Conservation (phyloP, 2,113 vertebrate genomes). For the Syngnathus floridae region DNA sequence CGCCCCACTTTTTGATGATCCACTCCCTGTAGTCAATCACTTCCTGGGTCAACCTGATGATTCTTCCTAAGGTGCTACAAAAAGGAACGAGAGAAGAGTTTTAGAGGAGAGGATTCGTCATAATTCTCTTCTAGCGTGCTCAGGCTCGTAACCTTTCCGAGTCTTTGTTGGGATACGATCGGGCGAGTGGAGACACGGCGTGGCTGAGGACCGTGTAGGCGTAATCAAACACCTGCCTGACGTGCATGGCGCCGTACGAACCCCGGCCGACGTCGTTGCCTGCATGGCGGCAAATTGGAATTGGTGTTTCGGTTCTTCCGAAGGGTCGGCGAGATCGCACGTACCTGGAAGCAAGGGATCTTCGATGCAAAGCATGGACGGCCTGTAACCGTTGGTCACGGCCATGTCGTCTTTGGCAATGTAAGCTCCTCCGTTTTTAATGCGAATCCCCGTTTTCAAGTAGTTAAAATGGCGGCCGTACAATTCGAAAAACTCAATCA, state of each 20-base stretch:
- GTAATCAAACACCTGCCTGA: constrained; percentile 96
- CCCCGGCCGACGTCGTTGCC: constrained; percentile 95
- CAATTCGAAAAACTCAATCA: constrained; percentile 98
- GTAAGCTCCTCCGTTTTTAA: constrained; percentile 92
- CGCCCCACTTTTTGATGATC: constrained; percentile 95
- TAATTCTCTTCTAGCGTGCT: too few relatives aligned
- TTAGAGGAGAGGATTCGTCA: not conserved
- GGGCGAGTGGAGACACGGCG: constrained; percentile 89
- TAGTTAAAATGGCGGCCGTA: constrained; percentile 99
- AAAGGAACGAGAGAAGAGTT: not conserved
- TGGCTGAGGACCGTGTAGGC: constrained; percentile 93
- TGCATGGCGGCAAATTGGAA: constrained; percentile 40
- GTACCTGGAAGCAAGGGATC: constrained; percentile 91
- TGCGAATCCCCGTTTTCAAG: constrained; percentile 95
- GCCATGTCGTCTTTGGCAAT: constrained; percentile 94
- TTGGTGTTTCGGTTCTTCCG: not conserved
- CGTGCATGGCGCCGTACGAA: constrained; percentile 96
- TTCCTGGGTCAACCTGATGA: constrained; percentile 93
- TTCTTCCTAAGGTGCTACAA: constrained; percentile 89
- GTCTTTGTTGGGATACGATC: constrained; percentile 93
- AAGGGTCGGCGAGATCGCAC: not conserved
- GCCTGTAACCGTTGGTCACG: constrained; percentile 91
- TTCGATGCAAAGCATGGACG: constrained; percentile 97
- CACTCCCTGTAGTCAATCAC: constrained; percentile 93
- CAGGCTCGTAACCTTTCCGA: constrained; percentile 79